Conservation (phyloP, 1,140 invertebrate genomes). For the Euglossa dilemma region DNA sequence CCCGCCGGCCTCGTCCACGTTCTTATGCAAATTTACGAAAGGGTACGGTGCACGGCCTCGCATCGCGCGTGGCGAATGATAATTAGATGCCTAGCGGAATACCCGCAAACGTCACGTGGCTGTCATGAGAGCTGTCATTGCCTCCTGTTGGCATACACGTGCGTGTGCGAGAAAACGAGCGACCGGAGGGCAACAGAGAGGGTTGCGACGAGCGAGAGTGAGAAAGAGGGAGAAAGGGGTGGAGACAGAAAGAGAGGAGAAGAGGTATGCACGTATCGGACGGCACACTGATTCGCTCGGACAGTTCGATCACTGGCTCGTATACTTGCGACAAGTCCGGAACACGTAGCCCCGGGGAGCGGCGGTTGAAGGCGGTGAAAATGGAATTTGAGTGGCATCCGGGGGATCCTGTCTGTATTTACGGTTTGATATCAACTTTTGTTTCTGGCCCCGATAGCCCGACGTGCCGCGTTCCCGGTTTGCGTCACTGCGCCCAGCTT, state of each 20-base stretch:
- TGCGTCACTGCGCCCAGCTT: neutral
- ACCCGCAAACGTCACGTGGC: conserved; percentile 79
- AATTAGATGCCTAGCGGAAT: conserved; percentile 79
- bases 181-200: neutral
- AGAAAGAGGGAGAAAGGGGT: neutral
- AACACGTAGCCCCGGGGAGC: conserved; percentile 17
- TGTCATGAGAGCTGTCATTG: conserved; percentile 80
- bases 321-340: conserved; percentile 37
- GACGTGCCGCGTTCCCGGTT: neutral
- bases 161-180: conserved; percentile 38
- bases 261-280: conserved; percentile 39
- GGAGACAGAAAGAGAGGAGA: neutral
- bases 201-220: neutral
- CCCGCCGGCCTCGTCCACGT: neutral
- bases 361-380: conserved; percentile 37
- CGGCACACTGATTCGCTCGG: conserved; percentile 49
- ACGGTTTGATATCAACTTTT: conserved; percentile 42
- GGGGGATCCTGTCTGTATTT: conserved; percentile 24
- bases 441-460: neutral
- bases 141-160: conserved; percentile 71
- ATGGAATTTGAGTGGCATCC: conserved; percentile 48
- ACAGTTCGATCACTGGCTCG: conserved; percentile 54
- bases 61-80: conserved; percentile 68
- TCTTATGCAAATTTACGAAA: conserved; percentile 26
- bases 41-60: conserved; percentile 48